Evolutionary conservation across 2,113 vertebrate genomes (phyloP).

Genomic region (Ptilorrhoa leucosticta): DNA sequence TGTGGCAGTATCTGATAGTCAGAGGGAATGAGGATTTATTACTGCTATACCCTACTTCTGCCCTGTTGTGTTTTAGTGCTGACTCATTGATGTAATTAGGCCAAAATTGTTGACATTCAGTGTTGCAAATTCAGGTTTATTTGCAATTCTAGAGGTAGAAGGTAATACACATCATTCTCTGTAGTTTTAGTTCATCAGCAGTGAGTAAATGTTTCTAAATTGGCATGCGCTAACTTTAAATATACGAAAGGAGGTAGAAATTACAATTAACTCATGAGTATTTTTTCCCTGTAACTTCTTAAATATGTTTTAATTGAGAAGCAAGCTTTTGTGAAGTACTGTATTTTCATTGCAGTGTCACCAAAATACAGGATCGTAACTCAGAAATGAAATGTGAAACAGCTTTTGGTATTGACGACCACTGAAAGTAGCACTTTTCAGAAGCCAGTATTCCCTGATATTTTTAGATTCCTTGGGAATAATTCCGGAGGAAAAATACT

Average conservation of each 20-base stretch:
- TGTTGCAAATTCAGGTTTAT: background rate
- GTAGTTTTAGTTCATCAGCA: background rate
- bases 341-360: background rate
- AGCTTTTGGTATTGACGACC: background rate
- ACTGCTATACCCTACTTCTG: background rate
- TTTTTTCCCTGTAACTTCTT: background rate
- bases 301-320: background rate
- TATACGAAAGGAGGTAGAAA: background rate
- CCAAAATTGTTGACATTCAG: background rate
- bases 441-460: background rate
- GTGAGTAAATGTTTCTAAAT: background rate
- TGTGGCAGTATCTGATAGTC: background rate
- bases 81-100: background rate
- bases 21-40: constrained; percentile 17
- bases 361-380: background rate
- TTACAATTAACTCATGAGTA: background rate
- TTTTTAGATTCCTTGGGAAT: background rate
- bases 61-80: background rate
- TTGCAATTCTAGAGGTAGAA: background rate
- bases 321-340: background rate
- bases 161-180: background rate
- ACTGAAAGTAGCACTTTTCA: background rate
- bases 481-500: background rate
- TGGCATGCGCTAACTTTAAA: background rate
- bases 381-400: background rate